Evolutionary conservation across 30 jellyfish, hydroid and myxozoan species (phyloP).

Genomic region (Cassiopea xamachana): DNA sequence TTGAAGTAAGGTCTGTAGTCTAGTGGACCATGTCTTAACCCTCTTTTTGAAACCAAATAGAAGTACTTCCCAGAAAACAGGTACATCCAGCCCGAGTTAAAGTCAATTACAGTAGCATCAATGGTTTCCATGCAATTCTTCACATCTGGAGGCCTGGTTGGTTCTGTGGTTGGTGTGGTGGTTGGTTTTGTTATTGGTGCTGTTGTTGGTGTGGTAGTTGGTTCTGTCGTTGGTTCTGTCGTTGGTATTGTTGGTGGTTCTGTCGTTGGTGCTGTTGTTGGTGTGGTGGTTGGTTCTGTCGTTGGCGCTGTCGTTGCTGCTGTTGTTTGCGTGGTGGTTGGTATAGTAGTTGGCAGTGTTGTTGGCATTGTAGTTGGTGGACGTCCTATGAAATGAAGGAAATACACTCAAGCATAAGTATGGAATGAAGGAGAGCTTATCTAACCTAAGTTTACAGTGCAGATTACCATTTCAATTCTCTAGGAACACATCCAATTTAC

Average conservation of each 20-base stretch:
- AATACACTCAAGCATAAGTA: too few species aligned
- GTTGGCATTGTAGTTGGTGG: slow-evolving; percentile 28
- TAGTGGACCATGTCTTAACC: slow-evolving; percentile 54
- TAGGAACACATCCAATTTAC: too few species aligned
- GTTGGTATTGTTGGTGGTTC: slow-evolving; percentile 16
- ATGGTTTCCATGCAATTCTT: slow-evolving; percentile 41
- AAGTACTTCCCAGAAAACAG: slow-evolving; percentile 50
- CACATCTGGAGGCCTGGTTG: slow-evolving; percentile 1
- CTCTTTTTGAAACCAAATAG: slow-evolving; percentile 37
- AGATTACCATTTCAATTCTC: too few species aligned
- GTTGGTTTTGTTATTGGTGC: slow-evolving; percentile 33
- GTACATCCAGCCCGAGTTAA: slow-evolving; percentile 43
- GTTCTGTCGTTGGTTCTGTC: neutral
- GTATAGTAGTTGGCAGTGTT: neutral
- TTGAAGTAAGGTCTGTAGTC: slow-evolving; percentile 6
- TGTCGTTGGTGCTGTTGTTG: slow-evolving; percentile 14
- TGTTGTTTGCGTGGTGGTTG: slow-evolving; percentile 20
- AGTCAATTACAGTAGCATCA: slow-evolving; percentile 42
- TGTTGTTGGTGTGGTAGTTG: slow-evolving; percentile 18
- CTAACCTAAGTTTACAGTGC: too few species aligned
- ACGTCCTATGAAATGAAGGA: neutral
- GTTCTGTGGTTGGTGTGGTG: neutral
- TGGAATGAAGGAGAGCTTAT: too few species aligned
- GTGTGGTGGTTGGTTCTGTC: neutral
- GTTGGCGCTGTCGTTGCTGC: slow-evolving; percentile 6